Percentiles rank a stretch among this genome's conserved stretches.
Conservation (phyloP, 2,797 vertebrate genomes). For the Valencia hispanica region DNA sequence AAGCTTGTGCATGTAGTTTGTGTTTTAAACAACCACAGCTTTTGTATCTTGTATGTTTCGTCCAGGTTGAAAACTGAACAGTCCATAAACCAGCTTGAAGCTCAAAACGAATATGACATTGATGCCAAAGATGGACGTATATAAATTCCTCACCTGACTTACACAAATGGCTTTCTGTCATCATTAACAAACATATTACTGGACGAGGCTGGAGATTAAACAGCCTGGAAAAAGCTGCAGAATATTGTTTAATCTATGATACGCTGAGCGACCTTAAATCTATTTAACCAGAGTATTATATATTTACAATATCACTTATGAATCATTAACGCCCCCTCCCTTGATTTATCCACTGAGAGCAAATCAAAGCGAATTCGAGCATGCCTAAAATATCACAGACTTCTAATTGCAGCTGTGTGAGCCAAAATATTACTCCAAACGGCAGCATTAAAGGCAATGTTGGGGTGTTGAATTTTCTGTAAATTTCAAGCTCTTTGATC, state of each 20-base stretch:
- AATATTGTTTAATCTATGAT: slow-evolving; percentile 58
- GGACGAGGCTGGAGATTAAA: slow-evolving; percentile 48
- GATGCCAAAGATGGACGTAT: not conserved
- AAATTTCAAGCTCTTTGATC: slow-evolving; percentile 31
- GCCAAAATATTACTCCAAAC: slow-evolving; percentile 17
- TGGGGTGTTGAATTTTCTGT: slow-evolving; percentile 12
- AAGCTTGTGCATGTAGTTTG: too few relatives aligned
- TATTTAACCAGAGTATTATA: slow-evolving; percentile 57
- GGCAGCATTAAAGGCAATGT: slow-evolving; percentile 14
- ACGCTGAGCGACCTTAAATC: slow-evolving; percentile 44
- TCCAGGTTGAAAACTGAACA: not conserved
- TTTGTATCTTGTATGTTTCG: too few relatives aligned
- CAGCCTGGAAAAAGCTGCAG: slow-evolving; percentile 23
- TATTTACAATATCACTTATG: slow-evolving; percentile 68
- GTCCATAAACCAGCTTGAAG: not conserved
- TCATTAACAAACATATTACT: slow-evolving; percentile 55
- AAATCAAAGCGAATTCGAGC: slow-evolving; percentile 56
- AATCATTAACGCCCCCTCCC: slow-evolving; percentile 63
- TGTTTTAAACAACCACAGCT: too few relatives aligned
- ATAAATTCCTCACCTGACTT: slow-evolving; percentile 10
- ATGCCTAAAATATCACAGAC: slow-evolving; percentile 45
- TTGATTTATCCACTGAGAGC: slow-evolving; percentile 44
- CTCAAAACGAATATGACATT: not conserved
- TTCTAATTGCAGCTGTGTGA: slow-evolving; percentile 35
- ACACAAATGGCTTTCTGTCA: slow-evolving; percentile 19